These are phyloP conservation scores for Gambusia holbrooki DNA, from an alignment of 2,113 vertebrate species.

Conservation along the genomic window DNA sequence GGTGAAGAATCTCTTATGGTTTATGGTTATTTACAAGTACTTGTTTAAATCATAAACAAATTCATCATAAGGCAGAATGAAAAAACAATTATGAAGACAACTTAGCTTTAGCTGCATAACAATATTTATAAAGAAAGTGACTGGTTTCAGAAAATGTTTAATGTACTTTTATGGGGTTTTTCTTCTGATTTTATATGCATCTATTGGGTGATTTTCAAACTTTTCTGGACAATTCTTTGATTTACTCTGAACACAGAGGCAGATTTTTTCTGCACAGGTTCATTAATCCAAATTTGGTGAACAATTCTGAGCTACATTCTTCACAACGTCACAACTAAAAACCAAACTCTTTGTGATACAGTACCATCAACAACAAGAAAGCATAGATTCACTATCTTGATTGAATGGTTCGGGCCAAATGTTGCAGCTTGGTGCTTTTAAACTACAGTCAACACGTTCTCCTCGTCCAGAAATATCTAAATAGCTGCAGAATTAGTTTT, in stretches of 20 bases:
- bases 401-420: not conserved
- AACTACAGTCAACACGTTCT: not conserved
- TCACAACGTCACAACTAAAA: slow-evolving; percentile 64
- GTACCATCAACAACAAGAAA: too few species aligned
- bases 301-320: slow-evolving; percentile 21
- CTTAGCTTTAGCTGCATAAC: not conserved
- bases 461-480: slow-evolving; percentile 39
- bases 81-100: not conserved
- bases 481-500: slow-evolving; percentile 46
- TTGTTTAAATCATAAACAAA: not conserved
- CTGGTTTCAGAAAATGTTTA: too few species aligned
- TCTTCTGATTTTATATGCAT: not conserved
- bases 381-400: slow-evolving; percentile 21
- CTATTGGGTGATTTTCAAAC: not conserved
- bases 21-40: not conserved
- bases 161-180: too few species aligned
- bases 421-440: slow-evolving; percentile 19
- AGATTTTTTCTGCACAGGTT: slow-evolving; percentile 38
- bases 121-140: not conserved
- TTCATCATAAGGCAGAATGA: not conserved
- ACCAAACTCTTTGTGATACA: slow-evolving; percentile 13
- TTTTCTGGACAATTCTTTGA: too few species aligned
- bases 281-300: slow-evolving; percentile 33
- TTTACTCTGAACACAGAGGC: too few species aligned
- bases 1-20: not conserved